Evolutionary conservation across 2,113 vertebrate genomes (phyloP).

Genomic region (Lampris incognitus): DNA sequence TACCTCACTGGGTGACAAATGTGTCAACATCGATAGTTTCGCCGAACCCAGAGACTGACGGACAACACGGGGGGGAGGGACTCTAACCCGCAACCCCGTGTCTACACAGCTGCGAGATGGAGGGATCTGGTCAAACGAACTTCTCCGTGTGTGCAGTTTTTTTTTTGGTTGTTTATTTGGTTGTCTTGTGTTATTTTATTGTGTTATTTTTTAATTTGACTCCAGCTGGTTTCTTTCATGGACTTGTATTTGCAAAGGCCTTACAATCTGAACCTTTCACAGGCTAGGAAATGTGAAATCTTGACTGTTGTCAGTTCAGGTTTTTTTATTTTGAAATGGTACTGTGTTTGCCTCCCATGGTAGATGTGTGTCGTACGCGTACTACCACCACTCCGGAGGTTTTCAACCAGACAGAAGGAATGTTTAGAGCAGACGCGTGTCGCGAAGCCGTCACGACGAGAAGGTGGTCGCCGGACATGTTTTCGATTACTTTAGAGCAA

Average conservation of each 20-base stretch:
- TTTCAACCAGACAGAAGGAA: constrained; percentile 81
- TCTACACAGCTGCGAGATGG: constrained; percentile 73
- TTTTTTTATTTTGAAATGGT: constrained; percentile 78
- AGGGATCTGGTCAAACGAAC: constrained; percentile 77
- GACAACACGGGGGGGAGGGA: constrained; percentile 58
- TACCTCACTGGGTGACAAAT: constrained; percentile 84
- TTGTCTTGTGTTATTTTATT: constrained; percentile 56
- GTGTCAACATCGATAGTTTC: constrained; percentile 74
- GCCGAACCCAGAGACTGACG: constrained; percentile 73
- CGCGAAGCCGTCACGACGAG: constrained; percentile 60
- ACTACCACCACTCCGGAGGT: constrained; percentile 78
- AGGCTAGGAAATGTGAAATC: constrained; percentile 77
- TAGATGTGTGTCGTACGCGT: constrained; percentile 79
- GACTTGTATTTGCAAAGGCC: constrained; percentile 87
- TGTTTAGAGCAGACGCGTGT: constrained; percentile 75
- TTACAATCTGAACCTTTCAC: constrained; percentile 81
- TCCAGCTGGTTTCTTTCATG: constrained; percentile 70
- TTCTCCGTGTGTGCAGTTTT: constrained; percentile 32
- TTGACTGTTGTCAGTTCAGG: constrained; percentile 76
- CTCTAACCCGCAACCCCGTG: constrained; percentile 66
- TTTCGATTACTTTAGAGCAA: constrained; percentile 74
- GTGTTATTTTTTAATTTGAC: constrained; percentile 35
- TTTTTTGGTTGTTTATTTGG: constrained; percentile 53
- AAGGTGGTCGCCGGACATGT: constrained; percentile 70
- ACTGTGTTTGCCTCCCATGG: constrained; percentile 86